phyloP scores from a whole-genome alignment of 2,888 invertebrate genomes.

The Encarsia formosa region DNA sequence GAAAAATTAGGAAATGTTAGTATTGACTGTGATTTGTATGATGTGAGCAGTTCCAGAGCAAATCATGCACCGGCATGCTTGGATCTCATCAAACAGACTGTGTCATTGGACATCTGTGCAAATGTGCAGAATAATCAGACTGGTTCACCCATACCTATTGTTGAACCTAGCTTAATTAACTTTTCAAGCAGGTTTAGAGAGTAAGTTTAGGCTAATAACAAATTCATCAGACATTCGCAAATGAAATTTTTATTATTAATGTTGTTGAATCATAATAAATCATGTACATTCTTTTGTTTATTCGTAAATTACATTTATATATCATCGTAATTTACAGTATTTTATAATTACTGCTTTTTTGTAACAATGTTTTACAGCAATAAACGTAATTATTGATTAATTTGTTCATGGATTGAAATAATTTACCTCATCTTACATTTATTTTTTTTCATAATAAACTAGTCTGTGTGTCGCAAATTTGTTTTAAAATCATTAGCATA shows the following conservation, averaged over 20 bases:
- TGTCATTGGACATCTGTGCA: slow-evolving; percentile 4
- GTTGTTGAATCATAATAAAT: slow-evolving; percentile 18
- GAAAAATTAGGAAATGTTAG: slow-evolving; percentile 29
- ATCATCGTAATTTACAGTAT: slow-evolving; percentile 22
- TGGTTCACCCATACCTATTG: slow-evolving; percentile 4
- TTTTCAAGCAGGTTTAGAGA: slow-evolving; percentile 39
- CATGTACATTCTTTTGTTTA: slow-evolving; percentile 22
- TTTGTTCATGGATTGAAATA: not conserved
- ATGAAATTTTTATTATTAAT: slow-evolving; percentile 17
- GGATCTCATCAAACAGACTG: slow-evolving; percentile 2
- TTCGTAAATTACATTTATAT: slow-evolving; percentile 21
- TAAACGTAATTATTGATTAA: slow-evolving; percentile 14
- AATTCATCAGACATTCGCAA: slow-evolving; percentile 4
- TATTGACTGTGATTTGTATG: slow-evolving; percentile 17
- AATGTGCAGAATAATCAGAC: not conserved
- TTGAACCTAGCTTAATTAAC: slow-evolving; percentile 13
- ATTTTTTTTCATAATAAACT: too few relatives aligned
- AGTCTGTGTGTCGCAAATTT: too few relatives aligned
- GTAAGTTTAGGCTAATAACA: slow-evolving; percentile 32
- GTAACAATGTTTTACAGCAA: slow-evolving; percentile 25
- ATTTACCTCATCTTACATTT: not conserved
- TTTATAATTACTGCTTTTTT: slow-evolving; percentile 23
- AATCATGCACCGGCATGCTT: not conserved
- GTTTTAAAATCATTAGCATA: too few relatives aligned
- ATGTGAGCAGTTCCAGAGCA: not conserved